Base-by-base conservation (phyloP, 2,113 vertebrate genomes). In the Ptilonorhynchus violaceus region DNA sequence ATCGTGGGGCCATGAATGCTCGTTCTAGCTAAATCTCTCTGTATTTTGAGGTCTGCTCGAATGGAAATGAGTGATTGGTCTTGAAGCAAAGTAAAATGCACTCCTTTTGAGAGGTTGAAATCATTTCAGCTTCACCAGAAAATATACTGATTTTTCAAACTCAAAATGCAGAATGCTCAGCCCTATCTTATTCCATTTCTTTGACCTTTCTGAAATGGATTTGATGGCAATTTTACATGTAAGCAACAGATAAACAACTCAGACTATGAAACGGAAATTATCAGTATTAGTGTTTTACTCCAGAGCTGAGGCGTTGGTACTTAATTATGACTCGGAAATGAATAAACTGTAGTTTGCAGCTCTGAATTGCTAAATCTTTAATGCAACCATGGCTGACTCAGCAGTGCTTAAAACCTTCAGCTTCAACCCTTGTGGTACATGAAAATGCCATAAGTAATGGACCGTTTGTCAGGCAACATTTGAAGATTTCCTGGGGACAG, bases 301-400 rank as follows among this genome's bases (percentile, higher is more conserved):
- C 22, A 52, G 56, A 89, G 74, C 66, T 78, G 66, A 47, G 58
- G 31, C 37, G 73, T 30, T 0, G 3, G 60, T 75, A 41, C 31
- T 91, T 56, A 86, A 72, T 91, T 79, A 64, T 13, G 41, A 63
- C 69, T 75, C 10, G 19, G 60, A 87, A 87, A 89, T 60, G 27
- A 82, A 63, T 92, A 69, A 92, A 85, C 28, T 76, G n/a, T 80
- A 47, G 55, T 74, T 80, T 92, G 70, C 39, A 52, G 50, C 68
- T 93, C 55, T 44, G 59, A 86, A 88, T 72, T 88, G 46, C 85
- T 83, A 19, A 74, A 64, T 94, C 33, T 88, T 92, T 86, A 94
- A 86, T 56, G 60, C 31, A 81, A 1, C 80, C 28, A 12, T 70
- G 22, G 39, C 90, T 92, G 75, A 59, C 46, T 94, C 93, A 95